Evolutionary conservation across 2,888 invertebrate genomes (phyloP), one percentile per base, ranked within the genome.

Genomic region (Napeogenes sylphis): DNA sequence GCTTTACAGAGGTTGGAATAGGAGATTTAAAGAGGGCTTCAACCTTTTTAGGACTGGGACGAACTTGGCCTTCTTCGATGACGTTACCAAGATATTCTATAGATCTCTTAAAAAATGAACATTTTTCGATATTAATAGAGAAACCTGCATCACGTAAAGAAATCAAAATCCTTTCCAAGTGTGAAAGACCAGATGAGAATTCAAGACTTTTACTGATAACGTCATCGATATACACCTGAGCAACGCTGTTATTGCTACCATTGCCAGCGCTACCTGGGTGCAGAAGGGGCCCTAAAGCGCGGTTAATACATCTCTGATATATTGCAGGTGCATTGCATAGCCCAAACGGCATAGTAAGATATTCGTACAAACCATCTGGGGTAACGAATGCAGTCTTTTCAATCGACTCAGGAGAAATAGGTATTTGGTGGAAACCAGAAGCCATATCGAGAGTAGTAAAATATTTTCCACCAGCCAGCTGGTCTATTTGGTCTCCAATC

Each of bases 171-270:
- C 55, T 4, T 30, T 75, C 73, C 0, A 77, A 3, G 12, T 63
- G 2, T 2, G 53, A 33, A 0, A 77, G 13, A 0, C 75, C 75
- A 4, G 63, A 56, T 0, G 55, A 0, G 21, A 73, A 68, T 33
- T 70, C 53, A 0, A 13, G 8, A 45, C 71, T 68, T 61, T 74
- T 74, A 4, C 54, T 60, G 0, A 76, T 12, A 0, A 77, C 76
- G 38, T 77, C 77, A 67, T 77, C 77, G 0, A 76, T 60, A 38
- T 78, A 77, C 0, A 75, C 75, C 8, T 72, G 72, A 4, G 66
- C 68, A 53, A 32, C 53, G 45, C 10, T 42, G 10, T 42, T 2
- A 42, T 42, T 42, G 10, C 10, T 42, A 42, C 12, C 42, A 42
- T 42, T 42, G 10, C 10, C 10, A 10, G 42, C 2, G 63, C 4